These are phyloP conservation scores for Hemithea aestivaria DNA, from an alignment of 2,888 invertebrate species.

Conservation along the genomic window DNA sequence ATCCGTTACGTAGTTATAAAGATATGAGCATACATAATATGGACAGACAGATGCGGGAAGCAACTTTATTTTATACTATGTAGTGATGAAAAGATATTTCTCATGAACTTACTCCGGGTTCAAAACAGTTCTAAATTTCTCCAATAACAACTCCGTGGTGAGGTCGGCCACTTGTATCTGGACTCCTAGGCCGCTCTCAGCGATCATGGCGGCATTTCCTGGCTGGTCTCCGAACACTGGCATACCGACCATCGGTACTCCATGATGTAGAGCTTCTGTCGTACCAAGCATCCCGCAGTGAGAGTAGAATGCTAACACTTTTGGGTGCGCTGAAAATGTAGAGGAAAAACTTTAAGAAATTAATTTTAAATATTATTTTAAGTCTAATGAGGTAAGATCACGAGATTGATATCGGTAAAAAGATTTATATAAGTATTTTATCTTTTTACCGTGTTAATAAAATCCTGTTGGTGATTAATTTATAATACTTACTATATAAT, in stretches of 20 bases:
- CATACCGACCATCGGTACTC: conserved; percentile 79
- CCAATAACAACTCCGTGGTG: conserved; percentile 63
- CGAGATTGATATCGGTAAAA: no score
- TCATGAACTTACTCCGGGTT: conserved; percentile 70
- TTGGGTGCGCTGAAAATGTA: conserved; percentile 42
- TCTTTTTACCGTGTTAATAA: no score
- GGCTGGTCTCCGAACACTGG: conserved; percentile 81
- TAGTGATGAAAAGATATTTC: no score
- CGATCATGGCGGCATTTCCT: conserved; percentile 71
- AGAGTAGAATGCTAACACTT: conserved; percentile 70
- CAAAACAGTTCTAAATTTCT: conserved; percentile 69
- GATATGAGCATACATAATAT: no score
- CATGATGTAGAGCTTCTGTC: conserved; percentile 78
- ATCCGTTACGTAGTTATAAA: no score
- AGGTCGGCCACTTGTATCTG: conserved; percentile 62
- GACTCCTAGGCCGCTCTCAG: conserved; percentile 74
- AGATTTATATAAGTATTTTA: no score
- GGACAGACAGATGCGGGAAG: no score
- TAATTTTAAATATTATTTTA: no score
- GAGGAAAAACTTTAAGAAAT: neutral
- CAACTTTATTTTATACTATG: no score
- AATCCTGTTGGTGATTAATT: no score
- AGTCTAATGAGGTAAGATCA: no score
- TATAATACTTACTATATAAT: no score
- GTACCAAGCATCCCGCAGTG: conserved; percentile 79